phyloP scores from a whole-genome alignment of 2,888 invertebrate species.

The Elaeidobius kamerunicus region DNA sequence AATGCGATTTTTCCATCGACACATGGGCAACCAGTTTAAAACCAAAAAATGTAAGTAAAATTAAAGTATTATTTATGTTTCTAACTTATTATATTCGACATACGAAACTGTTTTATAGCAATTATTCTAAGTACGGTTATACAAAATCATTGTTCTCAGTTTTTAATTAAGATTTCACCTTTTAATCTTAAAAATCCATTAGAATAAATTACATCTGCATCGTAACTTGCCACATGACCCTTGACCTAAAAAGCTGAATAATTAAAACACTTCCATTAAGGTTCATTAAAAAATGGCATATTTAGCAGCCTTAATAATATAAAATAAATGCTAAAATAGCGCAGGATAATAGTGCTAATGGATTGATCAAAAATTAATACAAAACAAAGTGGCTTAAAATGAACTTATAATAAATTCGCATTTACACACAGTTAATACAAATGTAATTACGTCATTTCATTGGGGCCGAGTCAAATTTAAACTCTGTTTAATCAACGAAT shows the following conservation, averaged over 20 bases:
- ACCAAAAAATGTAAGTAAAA: too few relatives aligned
- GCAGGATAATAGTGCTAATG: slow-evolving; percentile 20
- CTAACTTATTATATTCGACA: too few relatives aligned
- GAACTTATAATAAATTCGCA: slow-evolving; percentile 29
- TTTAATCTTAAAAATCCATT: too few relatives aligned
- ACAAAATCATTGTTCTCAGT: too few relatives aligned
- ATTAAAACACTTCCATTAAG: slow-evolving; percentile 10
- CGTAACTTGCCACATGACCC: too few relatives aligned
- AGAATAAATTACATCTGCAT: too few relatives aligned
- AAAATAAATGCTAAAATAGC: slow-evolving; percentile 17
- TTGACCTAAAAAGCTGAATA: background rate
- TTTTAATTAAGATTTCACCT: too few relatives aligned
- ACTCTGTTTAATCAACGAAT: slow-evolving; percentile 42
- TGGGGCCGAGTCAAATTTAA: slow-evolving; percentile 37
- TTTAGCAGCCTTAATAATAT: slow-evolving; percentile 11
- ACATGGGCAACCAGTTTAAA: too few relatives aligned
- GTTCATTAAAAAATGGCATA: slow-evolving; percentile 3
- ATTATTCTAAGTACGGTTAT: too few relatives aligned
- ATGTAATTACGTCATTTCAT: slow-evolving; percentile 39
- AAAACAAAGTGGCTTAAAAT: slow-evolving; percentile 26
- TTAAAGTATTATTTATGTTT: too few relatives aligned
- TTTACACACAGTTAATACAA: slow-evolving; percentile 33
- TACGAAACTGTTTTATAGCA: too few relatives aligned
- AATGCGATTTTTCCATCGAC: too few relatives aligned
- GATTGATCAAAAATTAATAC: slow-evolving; percentile 26